Base-by-base conservation (phyloP, 2,888 invertebrate genomes). In the Meloe dianella region DNA sequence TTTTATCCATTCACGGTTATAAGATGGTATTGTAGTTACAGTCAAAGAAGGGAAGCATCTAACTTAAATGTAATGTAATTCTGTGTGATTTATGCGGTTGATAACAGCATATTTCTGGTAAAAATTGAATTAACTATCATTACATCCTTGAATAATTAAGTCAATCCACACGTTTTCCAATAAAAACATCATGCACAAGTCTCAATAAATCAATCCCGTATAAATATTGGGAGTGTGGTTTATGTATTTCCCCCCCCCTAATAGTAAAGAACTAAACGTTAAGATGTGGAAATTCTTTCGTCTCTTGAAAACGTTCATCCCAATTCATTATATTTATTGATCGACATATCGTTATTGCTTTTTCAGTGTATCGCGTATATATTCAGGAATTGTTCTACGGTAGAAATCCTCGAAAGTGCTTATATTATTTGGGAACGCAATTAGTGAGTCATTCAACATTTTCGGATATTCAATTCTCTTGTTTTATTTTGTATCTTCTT, bases 1-100 rank as follows among this genome's bases (percentile, higher is more conserved):
- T 60, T 57, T 64, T 67, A 67, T 64, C 61, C 64, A 67, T 67
- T 67, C n/a, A n/a, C n/a, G n/a, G n/a, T n/a, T 63, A 29, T 14
- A 27, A 41, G 35, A 62, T 62, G 59, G 47, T 57, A 60, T 65
- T 4, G 41, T 17, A 41, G 41, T 2, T 41, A 41, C 7, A 41
- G 10, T 12, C n/a, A n/a, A 17, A 41, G 7, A 41, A n/a, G n/a
- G 3, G 8, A n/a, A 41, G 10, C 12, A 12, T 35, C 41, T n/a
- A 41, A 41, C 17, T 41, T 41, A n/a, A 41, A 41, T 41, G 10
- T 41, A 17, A 41, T 7, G 17, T 41, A 41, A 41, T 17, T 4
- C 1, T 41, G 41, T 17, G 17, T 17, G 10, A 41, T 41, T 41
- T 17, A 41, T 41, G 41, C 17, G 41, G 7, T n/a, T 8, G 17